phyloP scores from a whole-genome alignment of 2,888 invertebrate genomes.

The Ectropis crepuscularia region DNA sequence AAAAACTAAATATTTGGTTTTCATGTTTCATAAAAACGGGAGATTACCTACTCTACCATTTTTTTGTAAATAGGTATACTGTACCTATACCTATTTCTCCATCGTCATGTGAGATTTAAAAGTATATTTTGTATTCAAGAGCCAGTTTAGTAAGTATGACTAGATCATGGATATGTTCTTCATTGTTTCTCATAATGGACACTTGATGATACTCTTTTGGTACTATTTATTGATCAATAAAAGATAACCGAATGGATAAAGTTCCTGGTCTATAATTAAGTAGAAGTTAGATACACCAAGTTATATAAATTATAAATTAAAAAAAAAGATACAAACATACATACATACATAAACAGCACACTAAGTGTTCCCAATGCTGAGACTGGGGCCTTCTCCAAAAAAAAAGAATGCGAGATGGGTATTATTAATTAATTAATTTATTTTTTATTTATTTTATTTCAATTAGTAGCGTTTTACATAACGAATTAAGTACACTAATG shows the following conservation, averaged over 20 bases:
- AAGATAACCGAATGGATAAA: background rate
- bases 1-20: constrained; percentile 7
- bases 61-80: background rate
- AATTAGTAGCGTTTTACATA: too few relatives aligned
- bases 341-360: too few relatives aligned
- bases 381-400: too few relatives aligned
- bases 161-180: background rate
- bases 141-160: background rate
- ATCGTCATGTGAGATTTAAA: background rate
- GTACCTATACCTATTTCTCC: background rate
- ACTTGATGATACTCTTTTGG: constrained; percentile 5
- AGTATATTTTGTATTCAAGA: background rate
- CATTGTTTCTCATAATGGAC: constrained; percentile 1
- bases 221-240: constrained; percentile 8
- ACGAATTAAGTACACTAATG: too few relatives aligned
- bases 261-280: background rate
- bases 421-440: too few relatives aligned
- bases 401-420: too few relatives aligned
- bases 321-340: too few relatives aligned
- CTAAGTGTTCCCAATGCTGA: too few relatives aligned
- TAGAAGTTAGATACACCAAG: too few relatives aligned
- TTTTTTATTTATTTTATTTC: too few relatives aligned
- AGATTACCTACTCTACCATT: constrained; percentile 3
- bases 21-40: constrained; percentile 4
- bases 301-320: too few relatives aligned